Evolutionary conservation across 2,888 invertebrate genomes (phyloP).

Genomic region (Malthinus seriepunctatus): DNA sequence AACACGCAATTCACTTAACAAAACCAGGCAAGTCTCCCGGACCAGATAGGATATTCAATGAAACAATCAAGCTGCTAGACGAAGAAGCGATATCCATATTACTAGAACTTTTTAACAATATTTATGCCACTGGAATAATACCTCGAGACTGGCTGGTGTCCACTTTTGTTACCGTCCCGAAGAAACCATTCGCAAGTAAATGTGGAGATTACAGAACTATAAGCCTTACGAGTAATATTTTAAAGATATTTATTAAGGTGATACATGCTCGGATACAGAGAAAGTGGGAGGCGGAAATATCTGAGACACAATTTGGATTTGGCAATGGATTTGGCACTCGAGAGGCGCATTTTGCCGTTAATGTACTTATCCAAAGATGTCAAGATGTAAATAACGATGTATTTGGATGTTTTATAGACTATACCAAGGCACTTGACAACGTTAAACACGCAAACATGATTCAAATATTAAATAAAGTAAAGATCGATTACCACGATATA

Average conservation of each 20-base stretch:
- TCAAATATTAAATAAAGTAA: slow-evolving; percentile 12
- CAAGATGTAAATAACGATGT: slow-evolving; percentile 17
- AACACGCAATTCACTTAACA: too few relatives aligned
- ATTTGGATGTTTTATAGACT: slow-evolving; percentile 12
- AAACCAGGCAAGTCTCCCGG: too few relatives aligned
- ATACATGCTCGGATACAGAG: slow-evolving; percentile 14
- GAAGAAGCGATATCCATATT: too few relatives aligned
- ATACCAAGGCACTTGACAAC: slow-evolving; percentile 23
- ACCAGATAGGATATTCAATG: too few relatives aligned
- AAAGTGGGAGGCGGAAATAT: slow-evolving; percentile 18
- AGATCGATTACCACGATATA: slow-evolving; percentile 12
- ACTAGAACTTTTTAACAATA: slow-evolving; percentile 1
- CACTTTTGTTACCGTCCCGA: slow-evolving; percentile 5
- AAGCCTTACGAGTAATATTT: not conserved
- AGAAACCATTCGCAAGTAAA: not conserved
- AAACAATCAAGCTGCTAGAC: too few relatives aligned
- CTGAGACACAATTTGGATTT: slow-evolving; percentile 25
- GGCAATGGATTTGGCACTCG: slow-evolving; percentile 21
- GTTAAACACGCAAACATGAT: slow-evolving; percentile 19
- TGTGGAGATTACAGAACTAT: not conserved
- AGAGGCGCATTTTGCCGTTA: slow-evolving; percentile 14
- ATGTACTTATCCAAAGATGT: slow-evolving; percentile 17
- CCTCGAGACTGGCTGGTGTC: slow-evolving; percentile 11
- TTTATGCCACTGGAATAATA: slow-evolving; percentile 8
- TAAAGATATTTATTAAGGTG: slow-evolving; percentile 2